phyloP scores from a whole-genome alignment of 2,888 invertebrate genomes.

The Mermis nigrescens region DNA sequence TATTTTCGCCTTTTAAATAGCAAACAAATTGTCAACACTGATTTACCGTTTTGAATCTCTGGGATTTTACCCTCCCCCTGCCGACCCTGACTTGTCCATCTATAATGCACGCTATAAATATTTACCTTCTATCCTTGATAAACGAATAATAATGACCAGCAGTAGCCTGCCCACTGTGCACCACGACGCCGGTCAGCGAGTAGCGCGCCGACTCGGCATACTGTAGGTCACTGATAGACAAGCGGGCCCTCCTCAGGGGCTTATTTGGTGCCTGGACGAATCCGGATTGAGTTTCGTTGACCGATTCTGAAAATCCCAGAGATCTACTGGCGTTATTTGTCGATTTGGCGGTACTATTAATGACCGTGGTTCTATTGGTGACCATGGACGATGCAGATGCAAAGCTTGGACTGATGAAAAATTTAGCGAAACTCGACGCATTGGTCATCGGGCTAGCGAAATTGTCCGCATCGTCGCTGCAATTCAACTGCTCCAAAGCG shows the following conservation, averaged over 20 bases:
- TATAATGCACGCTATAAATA: too few relatives aligned
- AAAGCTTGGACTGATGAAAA: neutral
- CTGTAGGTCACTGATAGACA: neutral
- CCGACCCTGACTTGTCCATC: too few relatives aligned
- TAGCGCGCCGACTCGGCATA: conserved; percentile 24
- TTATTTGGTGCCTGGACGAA: too few relatives aligned
- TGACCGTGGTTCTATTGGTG: neutral
- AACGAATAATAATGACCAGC: conserved; percentile 42
- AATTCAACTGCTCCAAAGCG: conserved; percentile 29
- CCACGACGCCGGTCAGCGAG: conserved; percentile 39
- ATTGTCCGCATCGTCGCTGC: conserved; percentile 2
- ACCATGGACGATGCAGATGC: neutral
- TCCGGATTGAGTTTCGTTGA: neutral
- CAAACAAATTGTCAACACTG: too few relatives aligned
- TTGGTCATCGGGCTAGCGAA: neutral
- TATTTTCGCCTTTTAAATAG: too few relatives aligned
- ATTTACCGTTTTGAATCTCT: too few relatives aligned
- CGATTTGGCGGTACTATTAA: too few relatives aligned
- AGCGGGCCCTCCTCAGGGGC: neutral
- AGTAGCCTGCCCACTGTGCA: conserved; percentile 41
- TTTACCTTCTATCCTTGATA: conserved; percentile 34
- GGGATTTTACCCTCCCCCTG: too few relatives aligned
- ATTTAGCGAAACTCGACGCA: neutral
- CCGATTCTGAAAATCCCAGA: too few relatives aligned
- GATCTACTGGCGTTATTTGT: too few relatives aligned